phyloP scores from a whole-genome alignment of 2,113 vertebrate genomes.

The Chaenocephalus aceratus region DNA sequence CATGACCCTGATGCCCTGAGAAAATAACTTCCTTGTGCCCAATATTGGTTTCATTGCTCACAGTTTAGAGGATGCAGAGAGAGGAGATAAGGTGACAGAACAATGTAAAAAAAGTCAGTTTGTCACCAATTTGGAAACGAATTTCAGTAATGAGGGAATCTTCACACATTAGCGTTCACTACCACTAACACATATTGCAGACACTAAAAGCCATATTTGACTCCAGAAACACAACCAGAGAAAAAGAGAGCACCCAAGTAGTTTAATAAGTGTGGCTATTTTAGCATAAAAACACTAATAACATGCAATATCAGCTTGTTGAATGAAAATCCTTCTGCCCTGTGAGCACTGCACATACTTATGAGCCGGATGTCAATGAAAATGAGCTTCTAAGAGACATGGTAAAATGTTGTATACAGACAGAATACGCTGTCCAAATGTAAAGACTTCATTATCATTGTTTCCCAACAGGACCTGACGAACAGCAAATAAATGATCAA shows the following conservation, averaged over 20 bases:
- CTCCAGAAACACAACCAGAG: slow-evolving; percentile 9
- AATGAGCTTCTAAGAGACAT: slow-evolving; percentile 5
- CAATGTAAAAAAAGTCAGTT: background rate
- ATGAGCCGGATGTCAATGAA: slow-evolving; percentile 12
- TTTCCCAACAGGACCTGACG: background rate
- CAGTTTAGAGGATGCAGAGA: background rate
- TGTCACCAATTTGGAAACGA: slow-evolving; percentile 8
- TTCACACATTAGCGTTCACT: slow-evolving; percentile 8
- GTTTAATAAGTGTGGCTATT: background rate
- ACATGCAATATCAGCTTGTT: background rate
- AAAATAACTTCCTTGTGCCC: slow-evolving; percentile 18
- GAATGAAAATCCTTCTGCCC: slow-evolving; percentile 5
- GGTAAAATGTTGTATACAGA: slow-evolving; percentile 8
- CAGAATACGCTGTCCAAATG: slow-evolving; percentile 7
- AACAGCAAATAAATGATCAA: background rate
- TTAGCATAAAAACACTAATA: background rate
- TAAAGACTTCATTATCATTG: background rate
- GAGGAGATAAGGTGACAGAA: background rate
- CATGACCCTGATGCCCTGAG: background rate
- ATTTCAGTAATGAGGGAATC: slow-evolving; percentile 2
- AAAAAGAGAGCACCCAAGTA: background rate
- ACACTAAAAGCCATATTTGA: slow-evolving; percentile 11
- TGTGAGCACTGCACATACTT: slow-evolving; percentile 5
- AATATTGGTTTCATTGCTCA: slow-evolving; percentile 23
- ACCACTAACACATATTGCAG: slow-evolving; percentile 5